Conservation (phyloP, 2,888 invertebrate genomes). For the Drosophila nigricruria region DNA sequence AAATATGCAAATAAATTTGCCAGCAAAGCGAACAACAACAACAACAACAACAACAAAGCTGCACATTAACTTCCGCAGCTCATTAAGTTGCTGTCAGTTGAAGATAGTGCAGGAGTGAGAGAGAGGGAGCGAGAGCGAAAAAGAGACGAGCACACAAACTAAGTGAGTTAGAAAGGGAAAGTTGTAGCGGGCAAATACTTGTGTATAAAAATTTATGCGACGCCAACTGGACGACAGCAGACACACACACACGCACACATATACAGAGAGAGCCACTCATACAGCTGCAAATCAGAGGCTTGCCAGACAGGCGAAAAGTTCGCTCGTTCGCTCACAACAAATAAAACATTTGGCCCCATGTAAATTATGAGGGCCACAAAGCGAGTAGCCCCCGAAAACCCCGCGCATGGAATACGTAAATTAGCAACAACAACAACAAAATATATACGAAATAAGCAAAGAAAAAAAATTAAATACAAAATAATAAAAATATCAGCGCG, state of each 20-base stretch:
- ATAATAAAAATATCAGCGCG: conserved; percentile 50
- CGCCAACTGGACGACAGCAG: conserved; percentile 77
- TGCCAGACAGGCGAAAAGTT: conserved; percentile 42
- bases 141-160: neutral
- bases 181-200: conserved; percentile 59
- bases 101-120: neutral
- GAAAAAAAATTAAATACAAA: neutral
- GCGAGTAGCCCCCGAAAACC: conserved; percentile 15
- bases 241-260: conserved; percentile 17
- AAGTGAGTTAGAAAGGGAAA: conserved; percentile 6
- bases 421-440: conserved; percentile 34
- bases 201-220: conserved; percentile 76
- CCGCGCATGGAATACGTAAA: conserved; percentile 56
- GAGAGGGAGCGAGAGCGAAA: neutral
- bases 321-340: conserved; percentile 49
- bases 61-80: conserved; percentile 82
- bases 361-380: conserved; percentile 65
- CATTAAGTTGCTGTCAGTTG: conserved; percentile 77
- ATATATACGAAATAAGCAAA: conserved; percentile 2
- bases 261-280: conserved; percentile 16
- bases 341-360: conserved; percentile 66
- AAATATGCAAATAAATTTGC: conserved; percentile 78
- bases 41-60: conserved; percentile 59
- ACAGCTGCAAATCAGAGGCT: conserved; percentile 24
- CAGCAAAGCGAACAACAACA: conserved; percentile 50